Base-by-base conservation (phyloP, 1,140 invertebrate genomes). In the Melitaea cinxia region DNA sequence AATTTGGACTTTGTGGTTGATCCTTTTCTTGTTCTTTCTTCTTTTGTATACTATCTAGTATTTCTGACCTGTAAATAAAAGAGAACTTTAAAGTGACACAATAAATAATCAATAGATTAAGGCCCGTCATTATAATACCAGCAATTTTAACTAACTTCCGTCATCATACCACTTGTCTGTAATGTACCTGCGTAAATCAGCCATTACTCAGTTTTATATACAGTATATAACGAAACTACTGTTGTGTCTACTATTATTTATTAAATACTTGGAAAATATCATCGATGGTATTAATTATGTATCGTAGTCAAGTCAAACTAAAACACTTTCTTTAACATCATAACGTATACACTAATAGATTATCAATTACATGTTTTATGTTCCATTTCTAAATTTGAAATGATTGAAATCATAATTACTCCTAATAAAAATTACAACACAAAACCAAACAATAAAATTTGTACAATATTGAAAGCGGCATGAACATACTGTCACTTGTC, bases 1-100 rank as follows among this genome's bases (percentile, higher is more conserved):
- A 87, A 60, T 66, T 75, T 15, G 82, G 64, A 47, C 70, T 80
- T 23, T 80, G 83, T 7, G 81, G 73, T 26, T 73, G 69, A 10
- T 90, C 86, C 56, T 90, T 88, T 9, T 87, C 85, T 59, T 89
- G 86, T 9, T 90, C 88, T 66, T 88, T 89, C 50, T 85, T 90
- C 63, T 89, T 90, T 65, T 89, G 83, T 50, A 82, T 77, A 56
- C 74, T 85, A 65, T 89, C 88, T 78, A 88, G 63, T 62, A 85
- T 83, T 73, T 90, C 88, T 75, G 88, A 85, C 79, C 88, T 90
- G 80, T 15, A 85, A 86, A 67, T 45, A 66, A 62, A 39, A 24
- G 37, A 67, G 15, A 55, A 9, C 52, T 39, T 39, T 58, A 17
- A 42, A 58, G 26, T 37, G 30, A 9, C 24, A 24, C 2, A 35